phyloP scores from a whole-genome alignment of 2,888 invertebrate genomes.

The Pycnomerus fuliginosus region DNA sequence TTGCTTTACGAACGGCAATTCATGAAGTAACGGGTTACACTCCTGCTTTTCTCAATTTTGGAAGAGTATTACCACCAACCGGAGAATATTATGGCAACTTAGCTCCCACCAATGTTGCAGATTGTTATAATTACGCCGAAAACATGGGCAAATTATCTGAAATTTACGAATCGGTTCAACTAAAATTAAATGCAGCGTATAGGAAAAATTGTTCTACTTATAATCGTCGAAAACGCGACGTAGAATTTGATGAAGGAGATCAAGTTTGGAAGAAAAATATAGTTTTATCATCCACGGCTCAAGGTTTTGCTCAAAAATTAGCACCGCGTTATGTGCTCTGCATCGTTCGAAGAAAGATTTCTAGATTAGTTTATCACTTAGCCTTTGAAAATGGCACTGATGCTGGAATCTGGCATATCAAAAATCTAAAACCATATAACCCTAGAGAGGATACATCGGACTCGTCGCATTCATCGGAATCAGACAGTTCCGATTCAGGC shows the following conservation, averaged over 20 bases:
- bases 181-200: not conserved
- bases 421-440: not conserved
- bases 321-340: conserved; percentile 3
- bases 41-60: not conserved
- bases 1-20: not conserved
- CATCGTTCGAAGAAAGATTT: not conserved
- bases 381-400: not conserved
- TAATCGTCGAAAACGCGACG: not conserved
- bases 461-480: too few relatives aligned
- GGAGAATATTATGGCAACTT: not conserved
- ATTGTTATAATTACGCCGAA: not conserved
- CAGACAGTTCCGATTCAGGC: too few relatives aligned
- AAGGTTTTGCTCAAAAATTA: conserved; percentile 1
- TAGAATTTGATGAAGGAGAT: not conserved
- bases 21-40: not conserved
- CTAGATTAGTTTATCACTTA: conserved; percentile 5
- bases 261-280: conserved; percentile 5
- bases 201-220: not conserved
- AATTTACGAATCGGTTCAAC: not conserved
- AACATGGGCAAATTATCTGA: not conserved
- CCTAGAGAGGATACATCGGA: too few relatives aligned
- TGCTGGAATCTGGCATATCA: not conserved
- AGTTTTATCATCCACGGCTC: not conserved
- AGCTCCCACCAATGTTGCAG: not conserved
- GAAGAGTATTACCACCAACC: not conserved